phyloP scores from a whole-genome alignment of 2,888 invertebrate species.

The Nebria salina region DNA sequence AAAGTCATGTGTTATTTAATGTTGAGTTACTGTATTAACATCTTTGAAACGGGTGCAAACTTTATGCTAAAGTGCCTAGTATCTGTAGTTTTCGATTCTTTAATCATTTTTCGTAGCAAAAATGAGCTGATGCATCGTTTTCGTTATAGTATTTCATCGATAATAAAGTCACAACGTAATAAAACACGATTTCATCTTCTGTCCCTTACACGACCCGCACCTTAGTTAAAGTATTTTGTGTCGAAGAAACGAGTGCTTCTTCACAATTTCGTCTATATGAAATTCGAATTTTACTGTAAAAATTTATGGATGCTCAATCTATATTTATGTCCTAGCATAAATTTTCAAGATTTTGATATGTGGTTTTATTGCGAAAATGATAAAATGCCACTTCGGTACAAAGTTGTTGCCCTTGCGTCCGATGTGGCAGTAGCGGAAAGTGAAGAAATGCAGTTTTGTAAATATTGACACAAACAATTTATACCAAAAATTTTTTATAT shows the following conservation, averaged over 20 bases:
- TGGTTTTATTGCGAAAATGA: conserved; percentile 37
- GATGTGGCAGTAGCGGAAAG: background rate
- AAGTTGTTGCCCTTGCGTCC: conserved; percentile 29
- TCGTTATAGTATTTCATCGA: conserved; percentile 27
- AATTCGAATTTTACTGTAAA: conserved; percentile 41
- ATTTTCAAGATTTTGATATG: conserved; percentile 44
- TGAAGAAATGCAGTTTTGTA: background rate
- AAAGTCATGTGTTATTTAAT: no score
- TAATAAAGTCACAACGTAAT: conserved; percentile 39
- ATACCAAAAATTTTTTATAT: background rate
- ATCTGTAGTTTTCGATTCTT: conserved; percentile 13
- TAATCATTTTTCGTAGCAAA: conserved; percentile 31
- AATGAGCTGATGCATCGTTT: conserved; percentile 25
- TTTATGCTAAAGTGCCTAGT: no score
- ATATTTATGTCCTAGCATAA: conserved; percentile 42
- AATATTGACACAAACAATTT: background rate
- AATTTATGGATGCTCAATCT: conserved; percentile 46
- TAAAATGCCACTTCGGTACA: conserved; percentile 41
- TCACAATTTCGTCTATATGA: background rate
- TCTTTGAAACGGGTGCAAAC: no score
- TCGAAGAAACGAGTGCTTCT: background rate
- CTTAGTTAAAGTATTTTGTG: background rate
- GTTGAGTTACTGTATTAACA: no score
- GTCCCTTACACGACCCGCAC: background rate
- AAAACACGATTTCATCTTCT: conserved; percentile 33